Conservation (phyloP, 2,797 vertebrate genomes). For the Pampus argenteus region DNA sequence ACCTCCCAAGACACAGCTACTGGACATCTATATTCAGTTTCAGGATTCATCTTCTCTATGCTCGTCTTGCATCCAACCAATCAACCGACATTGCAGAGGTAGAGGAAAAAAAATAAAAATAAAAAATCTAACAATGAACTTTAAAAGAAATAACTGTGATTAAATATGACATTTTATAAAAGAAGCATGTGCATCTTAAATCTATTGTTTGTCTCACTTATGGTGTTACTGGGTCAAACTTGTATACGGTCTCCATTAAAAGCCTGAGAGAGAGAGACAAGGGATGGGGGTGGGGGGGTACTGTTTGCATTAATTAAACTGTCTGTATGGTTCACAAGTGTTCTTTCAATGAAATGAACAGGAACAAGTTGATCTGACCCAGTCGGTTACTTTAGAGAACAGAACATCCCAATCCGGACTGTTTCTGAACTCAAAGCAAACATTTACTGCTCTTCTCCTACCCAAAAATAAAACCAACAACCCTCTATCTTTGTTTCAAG, state of each 20-base stretch:
- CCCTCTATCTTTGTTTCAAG: slow-evolving; percentile 9
- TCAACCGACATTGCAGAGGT: neutral
- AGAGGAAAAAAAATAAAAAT: neutral
- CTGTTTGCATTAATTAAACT: slow-evolving; percentile 54
- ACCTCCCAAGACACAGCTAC: too few species aligned
- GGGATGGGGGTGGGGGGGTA: slow-evolving; percentile 1
- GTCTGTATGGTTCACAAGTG: slow-evolving; percentile 23
- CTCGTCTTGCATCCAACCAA: neutral
- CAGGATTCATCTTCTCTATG: neutral
- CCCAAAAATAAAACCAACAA: slow-evolving; percentile 17
- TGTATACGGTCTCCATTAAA: slow-evolving; percentile 15
- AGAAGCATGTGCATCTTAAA: slow-evolving; percentile 6
- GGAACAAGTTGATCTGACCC: slow-evolving; percentile 64
- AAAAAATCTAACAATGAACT: neutral
- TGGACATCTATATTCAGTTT: too few species aligned
- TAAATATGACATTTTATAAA: slow-evolving; percentile 23
- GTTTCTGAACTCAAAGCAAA: slow-evolving; percentile 51
- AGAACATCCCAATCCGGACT: slow-evolving; percentile 65
- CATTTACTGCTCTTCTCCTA: slow-evolving; percentile 34
- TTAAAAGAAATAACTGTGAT: slow-evolving; percentile 15
- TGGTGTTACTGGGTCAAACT: slow-evolving; percentile 20
- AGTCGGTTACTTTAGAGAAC: slow-evolving; percentile 51
- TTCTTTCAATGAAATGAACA: slow-evolving; percentile 27
- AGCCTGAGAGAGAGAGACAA: slow-evolving; percentile 1
- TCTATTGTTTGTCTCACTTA: slow-evolving; percentile 11